Conservation (phyloP, 1,140 invertebrate genomes). For the Caenorhabditis inopinata region DNA sequence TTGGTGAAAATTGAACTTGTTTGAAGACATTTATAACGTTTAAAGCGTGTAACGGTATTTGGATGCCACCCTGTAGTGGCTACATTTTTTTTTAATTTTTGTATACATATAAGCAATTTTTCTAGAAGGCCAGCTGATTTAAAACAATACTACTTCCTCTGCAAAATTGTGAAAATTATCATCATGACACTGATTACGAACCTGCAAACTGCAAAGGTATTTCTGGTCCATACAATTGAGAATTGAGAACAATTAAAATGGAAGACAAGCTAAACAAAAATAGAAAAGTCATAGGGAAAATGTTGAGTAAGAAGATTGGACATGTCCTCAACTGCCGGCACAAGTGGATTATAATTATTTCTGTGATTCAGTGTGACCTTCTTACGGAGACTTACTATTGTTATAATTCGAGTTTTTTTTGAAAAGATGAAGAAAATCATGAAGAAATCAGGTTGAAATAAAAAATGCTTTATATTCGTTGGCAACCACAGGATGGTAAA, state of each 20-base stretch:
- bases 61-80: too few relatives aligned
- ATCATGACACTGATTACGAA: too few relatives aligned
- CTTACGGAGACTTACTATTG: background rate
- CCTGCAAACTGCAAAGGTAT: background rate
- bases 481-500: background rate
- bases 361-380: background rate
- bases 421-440: background rate
- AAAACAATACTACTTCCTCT: too few relatives aligned
- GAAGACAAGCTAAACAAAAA: background rate
- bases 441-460: too few relatives aligned
- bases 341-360: slow-evolving; percentile 4
- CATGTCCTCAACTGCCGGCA: background rate
- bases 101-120: too few relatives aligned
- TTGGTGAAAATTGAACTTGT: too few relatives aligned
- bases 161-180: too few relatives aligned
- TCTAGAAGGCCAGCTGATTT: too few relatives aligned
- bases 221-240: background rate
- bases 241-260: background rate
- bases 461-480: slow-evolving; percentile 8
- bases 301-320: background rate
- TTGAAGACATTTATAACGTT: too few relatives aligned
- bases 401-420: background rate
- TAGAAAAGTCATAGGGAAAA: background rate
- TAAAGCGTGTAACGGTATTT: too few relatives aligned
- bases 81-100: too few relatives aligned